Conservation (phyloP, 92 coral and sea anemone genomes). For the Phenganax marumi region DNA sequence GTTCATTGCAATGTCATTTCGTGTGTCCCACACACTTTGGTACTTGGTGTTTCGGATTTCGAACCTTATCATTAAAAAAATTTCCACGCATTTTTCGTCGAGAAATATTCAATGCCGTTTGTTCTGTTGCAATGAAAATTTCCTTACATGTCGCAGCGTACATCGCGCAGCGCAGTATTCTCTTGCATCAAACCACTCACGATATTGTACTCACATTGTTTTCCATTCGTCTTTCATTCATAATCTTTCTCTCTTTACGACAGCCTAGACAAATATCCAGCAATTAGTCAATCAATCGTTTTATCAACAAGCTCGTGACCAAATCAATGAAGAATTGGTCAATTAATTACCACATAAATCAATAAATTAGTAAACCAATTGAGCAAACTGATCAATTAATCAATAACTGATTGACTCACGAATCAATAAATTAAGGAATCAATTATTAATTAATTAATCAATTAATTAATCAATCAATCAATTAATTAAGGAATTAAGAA, state of each 20-base stretch:
- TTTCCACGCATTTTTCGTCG: slow-evolving; percentile 12
- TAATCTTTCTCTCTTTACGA: background rate
- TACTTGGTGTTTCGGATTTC: background rate
- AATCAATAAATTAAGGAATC: no score
- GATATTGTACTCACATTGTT: slow-evolving; percentile 20
- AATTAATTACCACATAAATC: no score
- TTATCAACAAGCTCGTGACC: no score
- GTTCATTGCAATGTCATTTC: no score
- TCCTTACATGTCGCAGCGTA: background rate
- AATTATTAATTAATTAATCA: background rate
- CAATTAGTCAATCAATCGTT: background rate
- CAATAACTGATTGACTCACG: background rate
- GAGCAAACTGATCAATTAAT: background rate
- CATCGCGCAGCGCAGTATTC: slow-evolving; percentile 48
- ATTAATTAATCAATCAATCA: slow-evolving; percentile 8
- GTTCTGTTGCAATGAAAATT: background rate
- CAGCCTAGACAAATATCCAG: background rate
- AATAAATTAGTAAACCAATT: background rate
- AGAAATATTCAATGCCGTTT: no score
- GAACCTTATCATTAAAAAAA: background rate
- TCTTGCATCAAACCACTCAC: slow-evolving; percentile 29
- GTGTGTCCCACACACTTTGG: background rate
- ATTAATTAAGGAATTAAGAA: background rate
- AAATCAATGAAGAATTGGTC: no score
- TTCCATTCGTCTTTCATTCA: slow-evolving; percentile 33